Evolutionary conservation across 2,797 vertebrate genomes (phyloP).

Genomic region (Phrynocephalus vlangalii): DNA sequence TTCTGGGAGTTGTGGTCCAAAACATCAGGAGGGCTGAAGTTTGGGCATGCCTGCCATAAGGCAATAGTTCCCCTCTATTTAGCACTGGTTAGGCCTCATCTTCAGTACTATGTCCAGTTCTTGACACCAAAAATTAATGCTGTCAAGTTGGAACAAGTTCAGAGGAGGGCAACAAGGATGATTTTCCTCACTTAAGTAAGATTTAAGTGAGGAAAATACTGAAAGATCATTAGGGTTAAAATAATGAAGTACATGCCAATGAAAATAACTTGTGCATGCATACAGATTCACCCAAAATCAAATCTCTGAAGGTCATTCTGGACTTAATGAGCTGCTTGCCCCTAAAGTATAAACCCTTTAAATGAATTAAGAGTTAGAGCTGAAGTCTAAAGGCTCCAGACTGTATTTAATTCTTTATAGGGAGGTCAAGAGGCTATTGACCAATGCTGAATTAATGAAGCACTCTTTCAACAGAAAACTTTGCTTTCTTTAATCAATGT

Average conservation of each 20-base stretch:
- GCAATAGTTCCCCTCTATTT: too few species aligned
- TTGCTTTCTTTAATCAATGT: slow-evolving; percentile 33
- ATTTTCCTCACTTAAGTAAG: background rate
- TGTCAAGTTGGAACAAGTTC: too few species aligned
- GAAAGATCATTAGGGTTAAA: background rate
- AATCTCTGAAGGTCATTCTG: slow-evolving; percentile 4
- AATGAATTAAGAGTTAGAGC: slow-evolving; percentile 29
- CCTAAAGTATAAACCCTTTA: slow-evolving; percentile 44
- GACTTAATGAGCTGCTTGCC: slow-evolving; percentile 27
- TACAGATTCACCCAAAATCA: slow-evolving; percentile 30
- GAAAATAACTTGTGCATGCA: background rate
- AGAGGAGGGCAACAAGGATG: too few species aligned
- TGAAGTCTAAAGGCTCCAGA: slow-evolving; percentile 8
- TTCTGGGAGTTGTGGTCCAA: too few species aligned
- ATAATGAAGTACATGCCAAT: background rate
- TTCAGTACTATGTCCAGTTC: too few species aligned
- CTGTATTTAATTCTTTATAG: slow-evolving; percentile 20
- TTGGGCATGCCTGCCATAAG: too few species aligned
- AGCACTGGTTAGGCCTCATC: too few species aligned
- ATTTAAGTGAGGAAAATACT: background rate
- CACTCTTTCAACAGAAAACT: slow-evolving; percentile 10
- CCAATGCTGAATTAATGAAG: slow-evolving; percentile 20
- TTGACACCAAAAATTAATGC: too few species aligned
- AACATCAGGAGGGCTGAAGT: too few species aligned
- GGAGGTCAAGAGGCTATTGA: slow-evolving; percentile 30